Evolutionary conservation across 2,797 vertebrate species (phyloP), one percentile per base, ranked within the genome.

Genomic region (Emydoidea blandingii): DNA sequence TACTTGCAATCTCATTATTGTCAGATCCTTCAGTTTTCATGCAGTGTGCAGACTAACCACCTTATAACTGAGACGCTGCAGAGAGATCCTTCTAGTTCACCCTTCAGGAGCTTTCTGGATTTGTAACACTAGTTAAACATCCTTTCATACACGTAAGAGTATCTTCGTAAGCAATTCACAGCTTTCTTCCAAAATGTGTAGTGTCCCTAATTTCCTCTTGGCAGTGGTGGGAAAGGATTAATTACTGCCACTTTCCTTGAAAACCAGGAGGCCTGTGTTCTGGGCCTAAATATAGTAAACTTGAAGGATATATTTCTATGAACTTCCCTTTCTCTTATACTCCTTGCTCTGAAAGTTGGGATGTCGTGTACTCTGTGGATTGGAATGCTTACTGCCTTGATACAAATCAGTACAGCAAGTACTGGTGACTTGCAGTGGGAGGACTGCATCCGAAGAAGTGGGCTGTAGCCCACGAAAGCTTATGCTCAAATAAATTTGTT

Each of bases 311-410:
- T 50, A 49, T 49, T 12, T 50, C 41, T 37, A 49, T 52, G 31
- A 37, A 31, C 54, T 93, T 37, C 44, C 29, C 34, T n/a, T 54
- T 1, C 1, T 91, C 86, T 37, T 68, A 0, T 8, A 4, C 78
- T 94, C 53, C 19, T 47, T 93, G 27, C 25, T 87, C 12, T 25
- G 54, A 84, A 72, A 3, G 10, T n/a, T 56, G 16, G 12, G 29
- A 82, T 34, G 25, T 29, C 12, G 31, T 79, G 0, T 16, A 16
- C 12, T 65, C 6, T 31, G 9, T 1, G 6, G 62, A 2, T 47
- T 76, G 74, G 14, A 78, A 49, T 78, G 47, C 27, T 7, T 41
- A 27, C 25, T 31, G 14, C 18, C 11, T 90, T 1, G 0, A 29
- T 37, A 25, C 16, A n/a, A 41, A 37, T 1, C 15, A 34, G 2